Base-by-base conservation (phyloP, 2,888 invertebrate genomes). In the Polydrusus tereticollis region DNA sequence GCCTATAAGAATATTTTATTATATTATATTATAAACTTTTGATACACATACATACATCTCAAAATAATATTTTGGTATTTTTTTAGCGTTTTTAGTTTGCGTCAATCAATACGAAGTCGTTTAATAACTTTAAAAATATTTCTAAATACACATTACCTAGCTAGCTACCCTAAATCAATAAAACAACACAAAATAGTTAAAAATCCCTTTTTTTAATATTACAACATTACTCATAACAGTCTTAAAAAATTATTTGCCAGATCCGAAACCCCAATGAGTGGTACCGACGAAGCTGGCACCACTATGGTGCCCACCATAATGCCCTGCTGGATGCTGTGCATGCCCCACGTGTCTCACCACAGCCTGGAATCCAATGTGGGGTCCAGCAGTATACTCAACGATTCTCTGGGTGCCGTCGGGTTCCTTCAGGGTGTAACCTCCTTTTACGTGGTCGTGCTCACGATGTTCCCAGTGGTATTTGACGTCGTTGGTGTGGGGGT, bases 331-430 rank as follows among this genome's bases (percentile, higher is more conserved):
- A 75, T 80, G 79, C 18, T 79, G 78, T 12, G 79, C 80, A 52
- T 79, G 77, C 14, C 80, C 80, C 45, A 74, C 67, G 29, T 78
- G 69, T 45, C 74, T 77, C 8, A 80, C 80, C 0, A 78, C 74
- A 16, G 80, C 80, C 47, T 80, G 76, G 64, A 80, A 79, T 6
- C 80, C 80, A 7, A 45, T 69, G 64, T 80, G 78, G 14, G 79
- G 80, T 57, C 79, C 82, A 21, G 83, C 78, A 20, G 77, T 80
- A 77, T 85, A 85, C 67, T 85, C 82, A 8, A 85, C 85, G 4
- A 82, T 77, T n/a, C 85, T 80, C 14, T 79, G 79, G 60, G 84
- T 84, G 67, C 85, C 85, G 76, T 85, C 85, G 14, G 85, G 80
- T 75, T 85, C 85, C 21, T 83, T 80, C 18, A 85, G 69, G 38